phyloP scores from a whole-genome alignment of 1,140 invertebrate species.

The Drosophila santomea region DNA sequence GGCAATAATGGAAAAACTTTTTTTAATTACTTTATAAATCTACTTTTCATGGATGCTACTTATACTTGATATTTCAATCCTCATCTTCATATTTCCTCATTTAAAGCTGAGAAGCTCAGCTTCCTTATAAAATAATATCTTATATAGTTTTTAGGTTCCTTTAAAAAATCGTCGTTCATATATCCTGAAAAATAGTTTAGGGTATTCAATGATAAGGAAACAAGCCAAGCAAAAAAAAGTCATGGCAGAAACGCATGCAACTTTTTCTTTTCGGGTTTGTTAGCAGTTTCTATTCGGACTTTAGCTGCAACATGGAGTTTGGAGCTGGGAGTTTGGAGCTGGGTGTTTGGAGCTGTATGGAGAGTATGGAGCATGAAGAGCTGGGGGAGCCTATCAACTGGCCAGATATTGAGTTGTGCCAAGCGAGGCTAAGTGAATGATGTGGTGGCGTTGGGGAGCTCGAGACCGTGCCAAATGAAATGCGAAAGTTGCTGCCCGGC shows the following conservation, averaged over 20 bases:
- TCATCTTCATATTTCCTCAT: too few species aligned
- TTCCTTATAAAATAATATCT: too few species aligned
- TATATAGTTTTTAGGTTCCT: too few species aligned
- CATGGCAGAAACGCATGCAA: slow-evolving; percentile 53
- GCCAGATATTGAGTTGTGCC: slow-evolving; percentile 59
- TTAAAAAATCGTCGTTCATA: too few species aligned
- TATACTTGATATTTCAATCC: too few species aligned
- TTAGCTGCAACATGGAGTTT: not conserved
- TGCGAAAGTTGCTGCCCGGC: slow-evolving; percentile 73
- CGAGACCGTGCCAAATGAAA: slow-evolving; percentile 60
- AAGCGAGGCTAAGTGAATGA: slow-evolving; percentile 49
- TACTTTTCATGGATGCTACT: too few species aligned
- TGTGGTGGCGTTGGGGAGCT: slow-evolving; percentile 53
- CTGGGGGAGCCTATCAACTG: slow-evolving; percentile 64
- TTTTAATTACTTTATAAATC: too few species aligned
- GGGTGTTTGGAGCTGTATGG: not conserved
- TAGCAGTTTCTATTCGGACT: slow-evolving; percentile 8
- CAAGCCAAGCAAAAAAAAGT: slow-evolving; percentile 19
- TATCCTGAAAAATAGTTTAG: too few species aligned
- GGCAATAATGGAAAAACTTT: too few species aligned
- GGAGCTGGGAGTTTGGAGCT: slow-evolving; percentile 1
- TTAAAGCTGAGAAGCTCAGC: too few species aligned
- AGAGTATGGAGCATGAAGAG: not conserved
- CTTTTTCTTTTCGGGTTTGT: slow-evolving; percentile 68
- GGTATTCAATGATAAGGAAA: slow-evolving; percentile 27